Evolutionary conservation across 2,113 vertebrate species (phyloP).

Genomic region (Gambusia holbrooki): DNA sequence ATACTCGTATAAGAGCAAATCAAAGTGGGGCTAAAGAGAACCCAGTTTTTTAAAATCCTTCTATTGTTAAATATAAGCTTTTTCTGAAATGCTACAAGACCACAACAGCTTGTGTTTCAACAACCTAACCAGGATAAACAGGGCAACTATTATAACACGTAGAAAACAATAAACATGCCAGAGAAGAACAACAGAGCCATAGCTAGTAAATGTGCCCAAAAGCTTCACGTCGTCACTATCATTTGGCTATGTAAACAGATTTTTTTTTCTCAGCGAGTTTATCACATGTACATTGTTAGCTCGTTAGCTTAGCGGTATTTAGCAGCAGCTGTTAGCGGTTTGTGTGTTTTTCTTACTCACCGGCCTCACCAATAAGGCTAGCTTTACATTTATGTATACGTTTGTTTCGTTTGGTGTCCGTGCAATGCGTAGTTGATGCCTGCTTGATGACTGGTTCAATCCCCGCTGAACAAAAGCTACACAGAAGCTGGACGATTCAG

Average conservation of each 20-base stretch:
- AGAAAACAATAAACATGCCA: conserved; percentile 9
- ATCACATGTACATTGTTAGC: conserved; percentile 61
- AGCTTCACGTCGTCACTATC: background rate
- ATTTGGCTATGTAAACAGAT: conserved; percentile 37
- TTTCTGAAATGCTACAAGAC: too few relatives aligned
- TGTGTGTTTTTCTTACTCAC: conserved; percentile 53
- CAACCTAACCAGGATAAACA: conserved; percentile 24
- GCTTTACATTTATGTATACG: background rate
- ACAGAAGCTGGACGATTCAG: conserved; percentile 34
- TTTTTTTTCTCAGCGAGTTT: conserved; percentile 7
- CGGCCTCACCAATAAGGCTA: background rate
- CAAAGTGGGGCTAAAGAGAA: background rate
- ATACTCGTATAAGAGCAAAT: background rate
- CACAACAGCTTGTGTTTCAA: background rate
- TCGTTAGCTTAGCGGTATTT: conserved; percentile 33
- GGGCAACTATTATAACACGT: conserved; percentile 1
- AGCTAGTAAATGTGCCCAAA: background rate
- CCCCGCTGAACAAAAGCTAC: conserved; percentile 56
- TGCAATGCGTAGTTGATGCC: background rate
- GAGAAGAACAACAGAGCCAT: background rate
- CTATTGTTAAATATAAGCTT: too few relatives aligned
- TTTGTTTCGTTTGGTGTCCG: background rate
- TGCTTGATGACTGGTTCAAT: background rate
- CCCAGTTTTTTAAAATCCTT: too few relatives aligned
- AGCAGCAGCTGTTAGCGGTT: background rate